Conservation (phyloP, 2,888 invertebrate species). For the Sinohyriopsis cumingii region DNA sequence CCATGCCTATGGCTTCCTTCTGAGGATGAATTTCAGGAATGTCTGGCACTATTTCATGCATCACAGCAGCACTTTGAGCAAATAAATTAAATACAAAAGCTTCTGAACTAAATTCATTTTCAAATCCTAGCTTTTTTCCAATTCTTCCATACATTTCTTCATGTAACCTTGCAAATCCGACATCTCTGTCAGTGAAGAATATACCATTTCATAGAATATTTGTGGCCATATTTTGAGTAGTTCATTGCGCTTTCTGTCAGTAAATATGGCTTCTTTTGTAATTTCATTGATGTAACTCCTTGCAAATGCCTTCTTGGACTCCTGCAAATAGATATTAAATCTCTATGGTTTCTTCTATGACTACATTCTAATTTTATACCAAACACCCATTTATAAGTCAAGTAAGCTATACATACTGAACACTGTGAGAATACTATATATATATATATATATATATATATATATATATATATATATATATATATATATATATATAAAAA, state of each 20-base stretch:
- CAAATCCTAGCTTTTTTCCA: conserved; percentile 53
- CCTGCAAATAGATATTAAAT: conserved; percentile 43
- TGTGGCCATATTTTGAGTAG: conserved; percentile 64
- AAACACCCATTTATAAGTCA: no score
- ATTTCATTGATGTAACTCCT: conserved; percentile 58
- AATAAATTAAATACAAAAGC: no score
- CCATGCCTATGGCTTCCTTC: no score
- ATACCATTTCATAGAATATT: conserved; percentile 64
- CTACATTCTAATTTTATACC: no score
- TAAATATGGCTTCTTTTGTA: conserved; percentile 60
- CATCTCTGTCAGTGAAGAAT: conserved; percentile 62
- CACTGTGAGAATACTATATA: no score
- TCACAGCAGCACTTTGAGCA: no score
- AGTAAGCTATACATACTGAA: no score
- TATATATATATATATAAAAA: no score
- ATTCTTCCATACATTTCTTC: conserved; percentile 63
- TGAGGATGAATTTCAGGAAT: no score
- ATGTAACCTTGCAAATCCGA: conserved; percentile 58
- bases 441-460: no score
- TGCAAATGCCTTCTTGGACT: conserved; percentile 51
- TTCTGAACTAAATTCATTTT: background rate
- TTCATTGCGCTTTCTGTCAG: conserved; percentile 62
- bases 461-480: no score
- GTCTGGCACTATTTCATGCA: no score
- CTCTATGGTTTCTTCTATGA: background rate